Conservation (phyloP, 2,113 vertebrate genomes). For the Pipa parva region DNA sequence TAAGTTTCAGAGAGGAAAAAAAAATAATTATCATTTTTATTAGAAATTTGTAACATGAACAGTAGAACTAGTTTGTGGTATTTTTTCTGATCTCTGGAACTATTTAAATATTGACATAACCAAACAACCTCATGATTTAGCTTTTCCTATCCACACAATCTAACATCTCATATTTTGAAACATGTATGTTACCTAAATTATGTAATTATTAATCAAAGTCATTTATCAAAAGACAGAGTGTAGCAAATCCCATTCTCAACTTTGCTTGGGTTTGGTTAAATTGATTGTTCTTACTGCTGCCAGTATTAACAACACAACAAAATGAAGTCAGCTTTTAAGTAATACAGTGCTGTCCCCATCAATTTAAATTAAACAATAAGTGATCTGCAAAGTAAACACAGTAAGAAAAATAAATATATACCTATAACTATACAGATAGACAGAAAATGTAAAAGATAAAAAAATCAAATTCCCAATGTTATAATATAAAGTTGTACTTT, state of each 20-base stretch:
- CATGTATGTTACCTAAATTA: constrained; percentile 4
- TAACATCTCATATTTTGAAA: not conserved
- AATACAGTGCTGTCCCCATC: no score
- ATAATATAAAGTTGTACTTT: no score
- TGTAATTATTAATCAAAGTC: constrained; percentile 30
- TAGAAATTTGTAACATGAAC: no score
- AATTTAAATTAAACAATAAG: no score
- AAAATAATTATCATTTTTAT: no score
- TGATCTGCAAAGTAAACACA: no score
- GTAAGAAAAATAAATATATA: no score
- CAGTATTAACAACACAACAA: no score
- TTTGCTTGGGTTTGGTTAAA: constrained; percentile 28
- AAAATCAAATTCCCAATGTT: no score
- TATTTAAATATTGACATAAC: constrained; percentile 5
- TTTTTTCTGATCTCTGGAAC: constrained; percentile 1
- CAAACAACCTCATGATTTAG: constrained; percentile 10
- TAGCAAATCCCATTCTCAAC: constrained; percentile 8
- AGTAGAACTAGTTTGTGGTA: not conserved
- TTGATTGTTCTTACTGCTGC: constrained; percentile 24
- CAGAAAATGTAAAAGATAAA: not conserved
- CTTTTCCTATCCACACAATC: constrained; percentile 1
- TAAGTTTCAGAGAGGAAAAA: no score
- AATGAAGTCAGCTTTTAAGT: no score
- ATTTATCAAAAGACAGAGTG: constrained; percentile 23
- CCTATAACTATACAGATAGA: not conserved